Percentiles rank a stretch among this genome's conserved stretches.
Evolutionary conservation across 1,140 invertebrate genomes (phyloP).

Genomic region (Chlorops oryzae): DNA sequence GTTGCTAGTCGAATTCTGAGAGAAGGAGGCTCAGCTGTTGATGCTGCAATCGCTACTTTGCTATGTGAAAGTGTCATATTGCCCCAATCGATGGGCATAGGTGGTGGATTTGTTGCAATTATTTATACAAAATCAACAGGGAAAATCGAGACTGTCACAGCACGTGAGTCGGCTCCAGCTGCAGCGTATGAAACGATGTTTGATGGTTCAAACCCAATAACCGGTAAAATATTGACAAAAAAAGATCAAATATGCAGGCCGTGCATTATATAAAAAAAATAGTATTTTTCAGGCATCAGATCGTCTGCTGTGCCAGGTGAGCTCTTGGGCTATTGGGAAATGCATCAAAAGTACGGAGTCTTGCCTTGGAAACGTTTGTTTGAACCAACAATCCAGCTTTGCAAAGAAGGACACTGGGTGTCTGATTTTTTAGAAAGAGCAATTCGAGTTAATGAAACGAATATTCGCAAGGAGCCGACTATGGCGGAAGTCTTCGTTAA

Average conservation of each 20-base stretch:
- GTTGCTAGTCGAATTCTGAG: constrained; percentile 53
- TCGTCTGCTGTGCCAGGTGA: constrained; percentile 88
- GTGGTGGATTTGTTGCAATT: constrained; percentile 80
- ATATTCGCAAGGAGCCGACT: constrained; percentile 58
- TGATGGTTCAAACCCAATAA: constrained; percentile 41
- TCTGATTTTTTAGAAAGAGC: constrained; percentile 63
- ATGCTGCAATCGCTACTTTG: constrained; percentile 80
- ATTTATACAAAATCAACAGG: constrained; percentile 63
- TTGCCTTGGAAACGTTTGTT: constrained; percentile 79
- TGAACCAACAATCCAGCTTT: constrained; percentile 69
- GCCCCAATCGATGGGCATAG: constrained; percentile 79
- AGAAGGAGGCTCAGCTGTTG: constrained; percentile 75
- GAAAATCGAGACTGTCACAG: constrained; percentile 63
- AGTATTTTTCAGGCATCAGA: constrained; percentile 59
- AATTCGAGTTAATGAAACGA: constrained; percentile 51
- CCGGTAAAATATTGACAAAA: too few relatives aligned
- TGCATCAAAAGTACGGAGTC: constrained; percentile 69
- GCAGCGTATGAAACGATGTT: constrained; percentile 65
- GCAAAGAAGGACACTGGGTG: constrained; percentile 63
- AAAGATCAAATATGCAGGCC: too few relatives aligned
- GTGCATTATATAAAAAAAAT: too few relatives aligned
- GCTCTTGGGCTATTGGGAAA: constrained; percentile 75
- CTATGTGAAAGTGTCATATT: constrained; percentile 83
- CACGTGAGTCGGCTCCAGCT: constrained; percentile 73
- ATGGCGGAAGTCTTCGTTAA: constrained; percentile 63